Evolutionary conservation across 2,888 invertebrate species (phyloP), one percentile per base, ranked within the genome.

Genomic region (Ichneumon xanthorius): DNA sequence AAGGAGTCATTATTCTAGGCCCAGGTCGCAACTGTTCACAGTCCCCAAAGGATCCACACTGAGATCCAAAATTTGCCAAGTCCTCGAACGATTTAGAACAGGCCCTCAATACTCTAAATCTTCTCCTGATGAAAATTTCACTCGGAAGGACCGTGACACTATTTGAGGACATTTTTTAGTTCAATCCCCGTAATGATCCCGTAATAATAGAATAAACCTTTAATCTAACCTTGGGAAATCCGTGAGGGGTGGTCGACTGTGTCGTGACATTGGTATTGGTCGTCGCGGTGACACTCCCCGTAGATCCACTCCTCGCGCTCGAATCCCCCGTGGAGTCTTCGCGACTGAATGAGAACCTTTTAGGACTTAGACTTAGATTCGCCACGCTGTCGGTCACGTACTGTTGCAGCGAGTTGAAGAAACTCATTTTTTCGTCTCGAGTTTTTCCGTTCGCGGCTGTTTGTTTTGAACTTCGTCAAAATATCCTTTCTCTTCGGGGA

Each of bases 341-440:
- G 1, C 96, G 95, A 33, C 96, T 95, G 84, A 97, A 95, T 19
- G 97, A 96, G 92, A 95, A 97, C 87, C 97, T 95, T 88, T 96
- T 96, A 80, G 97, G 96, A 88, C 97, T 97, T 85, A 98, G 94
- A 86, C 96, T 96, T 89, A 98, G 94, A 91, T 96, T 97, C 70
- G 97, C 97, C 89, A 98, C 97, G 93, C 97, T 97, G 94, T 97
- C 97, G 92, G 96, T 97, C 93, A 98, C 97, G 94, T 97, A 97
- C 94, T 98, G 97, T 91, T 97, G 97, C 90, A 98, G 94, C 58
- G 97, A 97, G 93, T 97, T 96, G 94, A 98, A 96, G 95, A 98
- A 98, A 95, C 97, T 98, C 98, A 98, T 98, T 82, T 61, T 80
- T 61, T 58, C 30, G 55, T 22, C 65, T 76, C 63, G 2, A 7